Evolutionary conservation across 2,888 invertebrate genomes (phyloP), one percentile per base, ranked within the genome.

Genomic region (Lochmaea capreae): DNA sequence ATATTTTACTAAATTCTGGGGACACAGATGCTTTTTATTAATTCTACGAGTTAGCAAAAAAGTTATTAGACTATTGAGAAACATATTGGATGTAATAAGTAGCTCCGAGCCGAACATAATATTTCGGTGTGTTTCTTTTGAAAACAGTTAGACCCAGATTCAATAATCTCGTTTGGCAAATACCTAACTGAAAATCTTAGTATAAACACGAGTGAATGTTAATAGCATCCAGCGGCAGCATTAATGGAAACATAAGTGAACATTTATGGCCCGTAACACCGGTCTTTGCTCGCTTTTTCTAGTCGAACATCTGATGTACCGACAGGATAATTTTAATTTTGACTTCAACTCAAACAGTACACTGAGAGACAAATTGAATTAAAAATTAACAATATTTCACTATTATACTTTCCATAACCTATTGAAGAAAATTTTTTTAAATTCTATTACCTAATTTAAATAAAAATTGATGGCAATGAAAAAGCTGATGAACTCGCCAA

Each of bases 231-330:
- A 61, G 62, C 85, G 83, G 85, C 84, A 80, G 83, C 84, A 85
- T 86, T 87, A 87, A 87, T 87, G 86, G 86, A 87, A 87, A 87
- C 87, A 87, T 87, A 87, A 87, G 87, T 86, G 85, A 87, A 86
- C 83, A 84, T 87, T 87, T 87, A 87, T 87, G 87, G 84, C 81
- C 83, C 87, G 87, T 85, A 83, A 87, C 87, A 85, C 87, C 87
- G 87, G 87, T 86, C 82, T 79, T 81, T 79, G 80, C 81, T 80
- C 76, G 81, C 77, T 78, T 81, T 81, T 82, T 81, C 75, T 70
- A 66, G 72, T n/a, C 61, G 73, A 78, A 83, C 83, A 85, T 85
- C 84, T 83, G 83, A 85, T 84, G 82, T 79, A 82, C 84, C 83
- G 82, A 83, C 79, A 79, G 67, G 39, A 65, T 74, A 77, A 78